phyloP scores from a whole-genome alignment of 1,140 invertebrate species.

The Platorchestia sp. region DNA sequence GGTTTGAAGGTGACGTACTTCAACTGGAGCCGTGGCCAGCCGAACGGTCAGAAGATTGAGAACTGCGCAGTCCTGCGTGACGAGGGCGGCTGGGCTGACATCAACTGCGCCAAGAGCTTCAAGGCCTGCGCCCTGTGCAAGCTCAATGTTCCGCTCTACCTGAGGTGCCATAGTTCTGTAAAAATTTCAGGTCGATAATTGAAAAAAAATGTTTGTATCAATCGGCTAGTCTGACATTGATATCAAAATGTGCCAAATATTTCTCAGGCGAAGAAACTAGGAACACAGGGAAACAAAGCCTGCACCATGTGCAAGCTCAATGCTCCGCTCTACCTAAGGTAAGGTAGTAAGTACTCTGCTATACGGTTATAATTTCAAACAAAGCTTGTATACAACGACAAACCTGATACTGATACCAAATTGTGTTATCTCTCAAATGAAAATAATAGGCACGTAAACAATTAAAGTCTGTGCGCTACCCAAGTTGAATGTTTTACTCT shows the following conservation, averaged over 20 bases:
- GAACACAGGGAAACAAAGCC: too few relatives aligned
- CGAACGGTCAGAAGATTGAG: constrained; percentile 51
- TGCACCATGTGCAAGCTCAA: constrained; percentile 43
- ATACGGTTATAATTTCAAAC: too few relatives aligned
- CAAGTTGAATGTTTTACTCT: constrained; percentile 8
- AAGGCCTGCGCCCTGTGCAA: constrained; percentile 52
- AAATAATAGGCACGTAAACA: too few relatives aligned
- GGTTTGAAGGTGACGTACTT: constrained; percentile 32
- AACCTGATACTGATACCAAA: neutral
- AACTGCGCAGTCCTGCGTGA: constrained; percentile 58
- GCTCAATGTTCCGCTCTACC: constrained; percentile 44
- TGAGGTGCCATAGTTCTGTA: too few relatives aligned
- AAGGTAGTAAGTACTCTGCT: too few relatives aligned
- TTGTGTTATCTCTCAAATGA: neutral
- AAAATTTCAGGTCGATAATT: too few relatives aligned
- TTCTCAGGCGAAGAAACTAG: neutral
- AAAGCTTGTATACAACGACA: neutral
- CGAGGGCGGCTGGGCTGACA: constrained; percentile 33
- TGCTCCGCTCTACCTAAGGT: constrained; percentile 53
- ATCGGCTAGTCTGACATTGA: neutral
- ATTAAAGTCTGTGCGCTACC: constrained; percentile 51
- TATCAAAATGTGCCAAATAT: neutral
- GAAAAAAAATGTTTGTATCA: neutral
- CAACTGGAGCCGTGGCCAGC: constrained; percentile 48
- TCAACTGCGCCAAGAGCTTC: constrained; percentile 35